phyloP scores from a whole-genome alignment of 1,140 invertebrate genomes.

The Papilio helenus region DNA sequence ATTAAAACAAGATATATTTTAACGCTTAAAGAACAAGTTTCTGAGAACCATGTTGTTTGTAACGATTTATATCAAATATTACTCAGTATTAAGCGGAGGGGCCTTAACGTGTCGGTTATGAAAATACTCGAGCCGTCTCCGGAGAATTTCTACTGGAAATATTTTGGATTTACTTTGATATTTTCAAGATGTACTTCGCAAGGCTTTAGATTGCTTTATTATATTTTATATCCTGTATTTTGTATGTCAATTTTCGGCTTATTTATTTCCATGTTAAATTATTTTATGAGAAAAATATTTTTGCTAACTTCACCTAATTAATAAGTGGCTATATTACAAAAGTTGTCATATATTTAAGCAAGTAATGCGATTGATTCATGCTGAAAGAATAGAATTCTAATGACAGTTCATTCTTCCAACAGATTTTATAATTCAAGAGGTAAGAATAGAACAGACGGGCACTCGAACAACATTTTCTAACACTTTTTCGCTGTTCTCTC shows the following conservation, averaged over 20 bases:
- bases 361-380: no score
- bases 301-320: background rate
- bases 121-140: constrained; percentile 28
- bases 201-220: constrained; percentile 10
- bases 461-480: background rate
- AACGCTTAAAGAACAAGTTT: background rate
- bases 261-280: background rate
- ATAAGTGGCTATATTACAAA: background rate
- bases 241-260: background rate
- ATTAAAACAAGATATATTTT: background rate
- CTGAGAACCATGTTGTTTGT: background rate
- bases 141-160: constrained; percentile 30
- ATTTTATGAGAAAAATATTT: background rate
- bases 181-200: constrained; percentile 27
- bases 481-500: background rate
- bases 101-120: constrained; percentile 30
- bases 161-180: constrained; percentile 29
- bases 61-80: constrained; percentile 26
- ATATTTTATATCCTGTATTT: background rate
- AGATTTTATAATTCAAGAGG: background rate
- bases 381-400: background rate
- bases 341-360: background rate
- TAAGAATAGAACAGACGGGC: background rate
- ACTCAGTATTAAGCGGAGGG: background rate
- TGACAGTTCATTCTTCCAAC: background rate